These are phyloP conservation scores for Eupeodes latifasciatus DNA, from an alignment of 2,888 invertebrate species.

Conservation along the genomic window DNA sequence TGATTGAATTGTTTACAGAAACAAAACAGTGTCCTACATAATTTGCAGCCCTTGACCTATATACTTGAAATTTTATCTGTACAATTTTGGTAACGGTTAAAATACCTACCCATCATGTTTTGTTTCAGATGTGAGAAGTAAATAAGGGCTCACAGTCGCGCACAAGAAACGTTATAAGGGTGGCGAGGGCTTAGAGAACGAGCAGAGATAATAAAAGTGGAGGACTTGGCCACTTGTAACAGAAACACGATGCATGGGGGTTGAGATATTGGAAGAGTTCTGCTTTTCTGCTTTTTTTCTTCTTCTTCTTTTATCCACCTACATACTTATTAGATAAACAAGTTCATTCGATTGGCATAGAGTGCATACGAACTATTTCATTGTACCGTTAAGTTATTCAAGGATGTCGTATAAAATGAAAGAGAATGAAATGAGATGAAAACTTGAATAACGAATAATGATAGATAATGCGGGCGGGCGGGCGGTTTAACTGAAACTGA, in stretches of 20 bases:
- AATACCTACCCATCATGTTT: constrained; percentile 33
- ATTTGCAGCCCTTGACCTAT: constrained; percentile 75
- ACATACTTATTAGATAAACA: constrained; percentile 47
- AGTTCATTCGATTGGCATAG: constrained; percentile 58
- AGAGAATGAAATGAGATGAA: constrained; percentile 39
- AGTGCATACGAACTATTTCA: constrained; percentile 66
- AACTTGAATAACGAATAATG: constrained; percentile 27
- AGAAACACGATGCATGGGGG: constrained; percentile 59
- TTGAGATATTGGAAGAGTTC: constrained; percentile 24
- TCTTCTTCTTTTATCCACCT: constrained; percentile 10
- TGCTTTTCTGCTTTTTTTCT: too few relatives aligned
- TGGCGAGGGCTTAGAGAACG: constrained; percentile 3
- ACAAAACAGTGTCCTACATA: constrained; percentile 55
- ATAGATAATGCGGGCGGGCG: constrained; percentile 38
- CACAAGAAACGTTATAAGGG: constrained; percentile 26
- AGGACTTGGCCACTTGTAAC: constrained; percentile 72
- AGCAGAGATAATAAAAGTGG: constrained; percentile 64
- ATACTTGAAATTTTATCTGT: constrained; percentile 53
- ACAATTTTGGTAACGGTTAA: constrained; percentile 47
- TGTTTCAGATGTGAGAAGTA: constrained; percentile 44
- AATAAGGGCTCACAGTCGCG: constrained; percentile 24
- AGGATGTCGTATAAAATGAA: constrained; percentile 51
- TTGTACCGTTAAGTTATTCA: constrained; percentile 64
- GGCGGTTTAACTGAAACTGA: background rate
- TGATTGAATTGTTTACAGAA: constrained; percentile 7